Evolutionary conservation across 2,888 invertebrate genomes (phyloP), one percentile per base, ranked within the genome.

Genomic region (Zelleria hepariella): DNA sequence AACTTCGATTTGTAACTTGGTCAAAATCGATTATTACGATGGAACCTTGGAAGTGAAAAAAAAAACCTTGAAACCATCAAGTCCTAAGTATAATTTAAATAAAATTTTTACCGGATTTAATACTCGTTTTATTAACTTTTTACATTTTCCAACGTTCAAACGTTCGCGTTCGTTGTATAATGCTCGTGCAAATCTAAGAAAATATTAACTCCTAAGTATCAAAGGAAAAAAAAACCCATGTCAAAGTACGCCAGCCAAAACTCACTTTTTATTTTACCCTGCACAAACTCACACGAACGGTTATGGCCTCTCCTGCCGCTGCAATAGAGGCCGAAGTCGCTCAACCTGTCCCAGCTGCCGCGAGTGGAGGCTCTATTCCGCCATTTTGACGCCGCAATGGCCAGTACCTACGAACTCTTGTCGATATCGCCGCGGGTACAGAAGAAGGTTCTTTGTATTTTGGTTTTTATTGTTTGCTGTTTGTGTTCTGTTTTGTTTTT

Each of bases 331-430:
- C 90, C 90, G 77, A 84, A 84, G 67, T 89, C 89, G 66, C 82
- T 90, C 69, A 90, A 88, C 77, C 68, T 90, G 60, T 82, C 84
- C 6, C 89, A 89, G 75, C 77, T 89, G 71, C 82, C 86, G 24
- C 77, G 84, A 8, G 85, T 87, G 58, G 85, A 85, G 63, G 88
- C 86, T 1, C 66, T 87, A 53, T 88, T 88, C 73, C 72, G 82
- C 55, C 71, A 86, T 64, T 86, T 88, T 68, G 87, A 88, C 68
- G 80, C 75, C 1, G 79, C 71, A 21, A 80, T 87, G 73, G 75
- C 72, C 67, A 77, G 81, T 32, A 87, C 87, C 0, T 83, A 78
- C 72, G 86, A 87, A 65, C 80, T 87, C 61, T 71, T 87, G 66
- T 73, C 82, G 2, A 80, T 87, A 61, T 86, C 87, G 64, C 88